phyloP scores from a whole-genome alignment of 2,888 invertebrate genomes.

The Lycia hirtaria region DNA sequence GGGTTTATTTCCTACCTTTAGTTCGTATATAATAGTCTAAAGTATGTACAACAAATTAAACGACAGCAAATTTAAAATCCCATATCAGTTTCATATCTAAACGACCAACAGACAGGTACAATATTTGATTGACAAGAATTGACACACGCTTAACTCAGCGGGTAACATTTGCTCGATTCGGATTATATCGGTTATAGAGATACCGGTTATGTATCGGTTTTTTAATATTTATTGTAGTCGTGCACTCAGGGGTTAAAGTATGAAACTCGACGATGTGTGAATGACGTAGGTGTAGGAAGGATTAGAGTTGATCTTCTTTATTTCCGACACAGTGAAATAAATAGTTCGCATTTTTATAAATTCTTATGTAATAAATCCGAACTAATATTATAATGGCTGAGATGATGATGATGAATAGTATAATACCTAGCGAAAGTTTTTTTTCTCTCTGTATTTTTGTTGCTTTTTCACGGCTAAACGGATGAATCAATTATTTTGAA shows the following conservation, averaged over 20 bases:
- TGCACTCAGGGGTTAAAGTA: slow-evolving; percentile 49
- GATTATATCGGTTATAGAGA: slow-evolving; percentile 23
- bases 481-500: too few species aligned
- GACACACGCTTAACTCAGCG: slow-evolving; percentile 35
- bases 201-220: slow-evolving; percentile 23
- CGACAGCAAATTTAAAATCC: neutral
- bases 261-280: slow-evolving; percentile 63
- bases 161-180: slow-evolving; percentile 18
- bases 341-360: neutral
- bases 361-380: too few species aligned
- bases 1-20: too few species aligned
- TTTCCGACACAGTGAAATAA: neutral
- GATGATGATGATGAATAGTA: too few species aligned
- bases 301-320: slow-evolving; percentile 29
- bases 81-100: neutral
- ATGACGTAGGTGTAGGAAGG: slow-evolving; percentile 50
- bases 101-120: neutral
- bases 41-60: neutral
- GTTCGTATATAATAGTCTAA: too few species aligned
- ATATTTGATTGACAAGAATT: slow-evolving; percentile 41
- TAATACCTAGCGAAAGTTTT: too few species aligned
- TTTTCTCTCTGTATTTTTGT: too few species aligned
- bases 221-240: slow-evolving; percentile 4
- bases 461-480: too few species aligned
- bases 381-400: too few species aligned